phyloP scores from a whole-genome alignment of 2,113 vertebrate genomes.

The Halichoeres trimaculatus region DNA sequence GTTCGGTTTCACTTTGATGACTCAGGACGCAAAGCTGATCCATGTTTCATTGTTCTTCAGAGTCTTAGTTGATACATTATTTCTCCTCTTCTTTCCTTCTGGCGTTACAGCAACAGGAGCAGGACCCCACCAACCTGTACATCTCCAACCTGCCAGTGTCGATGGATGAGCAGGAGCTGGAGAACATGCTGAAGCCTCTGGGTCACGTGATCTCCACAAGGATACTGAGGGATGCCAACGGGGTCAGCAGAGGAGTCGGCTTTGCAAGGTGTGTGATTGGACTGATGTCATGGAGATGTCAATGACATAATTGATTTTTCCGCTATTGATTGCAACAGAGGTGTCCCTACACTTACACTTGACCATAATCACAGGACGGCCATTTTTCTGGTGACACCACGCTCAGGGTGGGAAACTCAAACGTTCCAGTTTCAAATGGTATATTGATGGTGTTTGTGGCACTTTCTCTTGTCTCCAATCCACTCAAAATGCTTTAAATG shows the following conservation, averaged over 20 bases:
- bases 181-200: slow-evolving; percentile 97
- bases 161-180: slow-evolving; percentile 98
- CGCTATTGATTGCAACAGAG: no score
- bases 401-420: no score
- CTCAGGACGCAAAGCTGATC: slow-evolving; percentile 26
- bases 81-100: slow-evolving; percentile 21
- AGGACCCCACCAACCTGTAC: slow-evolving; percentile 98
- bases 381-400: no score
- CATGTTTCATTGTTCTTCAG: slow-evolving; percentile 25
- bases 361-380: no score
- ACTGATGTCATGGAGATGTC: background rate
- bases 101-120: slow-evolving; percentile 92
- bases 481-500: no score
- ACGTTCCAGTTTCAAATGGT: no score
- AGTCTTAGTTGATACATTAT: slow-evolving; percentile 21
- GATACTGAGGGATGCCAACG: slow-evolving; percentile 96
- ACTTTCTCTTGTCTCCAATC: no score
- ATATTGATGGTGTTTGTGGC: no score
- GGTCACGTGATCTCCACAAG: slow-evolving; percentile 97
- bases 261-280: slow-evolving; percentile 89
- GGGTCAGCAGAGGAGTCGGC: slow-evolving; percentile 96
- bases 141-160: slow-evolving; percentile 97
- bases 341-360: no score
- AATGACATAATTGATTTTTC: background rate
- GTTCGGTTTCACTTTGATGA: slow-evolving; percentile 22